Conservation (phyloP, 1,140 invertebrate genomes). For the Harpegnathos saltator region DNA sequence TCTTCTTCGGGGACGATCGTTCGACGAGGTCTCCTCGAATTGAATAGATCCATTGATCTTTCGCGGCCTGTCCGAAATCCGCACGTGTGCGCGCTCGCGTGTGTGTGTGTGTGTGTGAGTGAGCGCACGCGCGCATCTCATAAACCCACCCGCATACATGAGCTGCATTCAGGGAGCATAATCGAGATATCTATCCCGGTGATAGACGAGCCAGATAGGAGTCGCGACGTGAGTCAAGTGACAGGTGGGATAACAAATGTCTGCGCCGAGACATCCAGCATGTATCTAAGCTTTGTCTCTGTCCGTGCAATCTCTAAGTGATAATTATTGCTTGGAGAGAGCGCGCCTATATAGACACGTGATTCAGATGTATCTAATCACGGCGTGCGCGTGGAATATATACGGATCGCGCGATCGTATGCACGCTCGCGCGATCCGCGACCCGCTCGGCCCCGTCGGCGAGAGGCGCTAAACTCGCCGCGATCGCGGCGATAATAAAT, state of each 20-base stretch:
- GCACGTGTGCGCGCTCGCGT: slow-evolving; percentile 8
- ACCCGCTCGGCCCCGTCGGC: too few relatives aligned
- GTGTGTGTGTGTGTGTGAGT: too few relatives aligned
- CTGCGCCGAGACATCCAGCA: slow-evolving; percentile 64
- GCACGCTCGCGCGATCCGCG: too few relatives aligned
- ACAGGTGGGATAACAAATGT: slow-evolving; percentile 73
- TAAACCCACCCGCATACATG: slow-evolving; percentile 54
- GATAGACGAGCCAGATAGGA: slow-evolving; percentile 71
- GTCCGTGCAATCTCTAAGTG: slow-evolving; percentile 59
- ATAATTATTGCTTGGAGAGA: slow-evolving; percentile 59
- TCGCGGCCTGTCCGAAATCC: slow-evolving; percentile 48
- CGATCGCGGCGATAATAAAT: neutral
- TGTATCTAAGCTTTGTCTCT: slow-evolving; percentile 66
- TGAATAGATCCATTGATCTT: slow-evolving; percentile 64
- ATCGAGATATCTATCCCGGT: slow-evolving; percentile 73
- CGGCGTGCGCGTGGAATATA: neutral
- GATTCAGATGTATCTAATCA: slow-evolving; percentile 41
- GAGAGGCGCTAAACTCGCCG: neutral
- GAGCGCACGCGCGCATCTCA: slow-evolving; percentile 19
- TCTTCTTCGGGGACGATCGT: slow-evolving; percentile 37
- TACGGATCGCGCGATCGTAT: neutral
- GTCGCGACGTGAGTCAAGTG: slow-evolving; percentile 68
- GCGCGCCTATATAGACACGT: slow-evolving; percentile 9
- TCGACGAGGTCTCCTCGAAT: slow-evolving; percentile 44
- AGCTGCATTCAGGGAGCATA: slow-evolving; percentile 63